phyloP scores from a whole-genome alignment of 1,140 invertebrate genomes.

The Drosophila leontia region DNA sequence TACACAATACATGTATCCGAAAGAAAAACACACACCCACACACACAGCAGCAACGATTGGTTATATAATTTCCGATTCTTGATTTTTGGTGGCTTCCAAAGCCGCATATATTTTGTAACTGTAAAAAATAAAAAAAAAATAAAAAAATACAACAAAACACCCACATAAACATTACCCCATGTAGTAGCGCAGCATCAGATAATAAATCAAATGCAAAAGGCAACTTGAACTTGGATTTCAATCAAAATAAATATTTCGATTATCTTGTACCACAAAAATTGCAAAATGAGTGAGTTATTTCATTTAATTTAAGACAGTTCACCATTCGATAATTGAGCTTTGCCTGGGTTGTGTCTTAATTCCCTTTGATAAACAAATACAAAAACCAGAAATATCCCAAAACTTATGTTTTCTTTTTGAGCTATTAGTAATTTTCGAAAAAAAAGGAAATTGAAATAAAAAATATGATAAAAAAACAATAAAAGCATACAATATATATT shows the following conservation, averaged over 20 bases:
- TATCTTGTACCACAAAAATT: too few relatives aligned
- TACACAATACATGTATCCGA: conserved; percentile 26
- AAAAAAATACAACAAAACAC: conserved; percentile 9
- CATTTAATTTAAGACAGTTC: conserved; percentile 1
- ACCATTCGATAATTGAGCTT: conserved; percentile 30
- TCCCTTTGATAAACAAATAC: conserved; percentile 15
- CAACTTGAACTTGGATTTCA: conserved; percentile 1
- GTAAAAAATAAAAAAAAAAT: conserved; percentile 14
- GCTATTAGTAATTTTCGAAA: conserved; percentile 42
- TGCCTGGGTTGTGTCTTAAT: conserved; percentile 42
- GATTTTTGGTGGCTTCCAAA: conserved; percentile 19
- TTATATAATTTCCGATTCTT: conserved; percentile 9
- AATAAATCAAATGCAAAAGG: conserved; percentile 28
- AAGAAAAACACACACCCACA: not conserved
- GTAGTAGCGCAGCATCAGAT: conserved; percentile 19
- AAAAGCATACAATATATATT: conserved; percentile 54
- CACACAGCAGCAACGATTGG: conserved; percentile 9
- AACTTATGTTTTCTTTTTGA: conserved; percentile 22
- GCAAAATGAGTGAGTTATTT: not conserved
- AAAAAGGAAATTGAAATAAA: conserved; percentile 19
- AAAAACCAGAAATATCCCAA: not conserved
- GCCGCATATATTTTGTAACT: conserved; percentile 1
- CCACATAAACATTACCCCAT: conserved; percentile 28
- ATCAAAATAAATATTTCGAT: conserved; percentile 1
- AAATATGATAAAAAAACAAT: conserved; percentile 14